Evolutionary conservation across 2,888 invertebrate genomes (phyloP).

Genomic region (Leptinotarsa tumamoca): DNA sequence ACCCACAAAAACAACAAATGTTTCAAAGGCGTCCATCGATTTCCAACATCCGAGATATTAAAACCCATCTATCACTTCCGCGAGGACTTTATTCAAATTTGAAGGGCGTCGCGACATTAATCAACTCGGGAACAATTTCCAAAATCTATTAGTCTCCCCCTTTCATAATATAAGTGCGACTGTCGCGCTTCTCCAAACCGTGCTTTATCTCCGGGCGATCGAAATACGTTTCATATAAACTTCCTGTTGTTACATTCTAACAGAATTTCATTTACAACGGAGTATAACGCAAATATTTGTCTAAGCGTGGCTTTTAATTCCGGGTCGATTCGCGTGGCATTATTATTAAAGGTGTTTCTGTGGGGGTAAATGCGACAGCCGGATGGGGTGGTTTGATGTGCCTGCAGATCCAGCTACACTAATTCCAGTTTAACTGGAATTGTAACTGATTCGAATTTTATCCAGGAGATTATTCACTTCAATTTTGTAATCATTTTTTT

Average conservation of each 20-base stretch:
- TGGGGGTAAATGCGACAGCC: neutral
- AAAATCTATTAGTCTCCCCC: conserved; percentile 32
- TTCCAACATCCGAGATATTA: conserved; percentile 8
- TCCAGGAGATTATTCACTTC: too few species aligned
- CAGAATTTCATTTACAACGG: conserved; percentile 23
- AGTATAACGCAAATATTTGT: conserved; percentile 22
- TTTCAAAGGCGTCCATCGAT: neutral
- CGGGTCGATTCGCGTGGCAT: conserved; percentile 3
- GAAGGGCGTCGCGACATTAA: conserved; percentile 29
- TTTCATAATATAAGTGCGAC: conserved; percentile 22
- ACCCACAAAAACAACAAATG: conserved; percentile 1
- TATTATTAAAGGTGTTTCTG: neutral
- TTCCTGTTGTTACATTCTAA: conserved; percentile 18
- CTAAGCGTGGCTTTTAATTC: conserved; percentile 12
- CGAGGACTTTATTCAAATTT: conserved; percentile 29
- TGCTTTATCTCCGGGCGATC: conserved; percentile 21
- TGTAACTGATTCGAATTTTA: too few species aligned
- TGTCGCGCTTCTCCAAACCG: conserved; percentile 4
- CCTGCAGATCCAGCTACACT: neutral
- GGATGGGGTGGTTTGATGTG: neutral
- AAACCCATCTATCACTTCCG: conserved; percentile 21
- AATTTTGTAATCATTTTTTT: too few species aligned
- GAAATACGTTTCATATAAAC: conserved; percentile 3
- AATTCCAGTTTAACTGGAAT: too few species aligned
- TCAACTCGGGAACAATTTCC: conserved; percentile 31